These are phyloP conservation scores for Heteromurus nitidus DNA, from an alignment of 2,888 invertebrate genomes.

Conservation along the genomic window DNA sequence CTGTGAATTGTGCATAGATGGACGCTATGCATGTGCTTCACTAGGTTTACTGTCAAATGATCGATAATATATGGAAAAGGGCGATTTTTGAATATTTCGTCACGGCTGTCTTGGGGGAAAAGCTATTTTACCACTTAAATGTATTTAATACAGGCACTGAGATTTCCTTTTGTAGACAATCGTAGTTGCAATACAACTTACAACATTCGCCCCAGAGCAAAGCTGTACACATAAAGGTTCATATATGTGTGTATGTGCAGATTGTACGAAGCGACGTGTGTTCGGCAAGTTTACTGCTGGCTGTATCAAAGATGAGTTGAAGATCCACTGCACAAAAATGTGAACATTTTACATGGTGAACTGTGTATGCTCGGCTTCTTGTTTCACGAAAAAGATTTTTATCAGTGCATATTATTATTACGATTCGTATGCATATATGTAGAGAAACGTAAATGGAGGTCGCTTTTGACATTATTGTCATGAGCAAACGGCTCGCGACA, in stretches of 20 bases:
- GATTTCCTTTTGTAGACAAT: slow-evolving; percentile 62
- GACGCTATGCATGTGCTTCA: slow-evolving; percentile 50
- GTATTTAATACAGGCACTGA: slow-evolving; percentile 62
- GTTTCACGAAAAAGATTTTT: slow-evolving; percentile 17
- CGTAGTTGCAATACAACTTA: slow-evolving; percentile 23
- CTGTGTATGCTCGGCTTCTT: background rate
- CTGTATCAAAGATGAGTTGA: slow-evolving; percentile 28
- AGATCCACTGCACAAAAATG: slow-evolving; percentile 13
- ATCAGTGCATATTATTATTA: slow-evolving; percentile 18
- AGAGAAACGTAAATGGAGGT: background rate
- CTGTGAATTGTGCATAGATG: slow-evolving; percentile 18
- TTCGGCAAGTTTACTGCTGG: slow-evolving; percentile 41
- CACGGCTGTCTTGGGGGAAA: slow-evolving; percentile 70
- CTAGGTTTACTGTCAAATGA: slow-evolving; percentile 63
- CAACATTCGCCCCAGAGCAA: background rate
- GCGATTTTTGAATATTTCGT: slow-evolving; percentile 69
- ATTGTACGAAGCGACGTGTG: slow-evolving; percentile 53
- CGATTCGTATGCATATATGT: background rate
- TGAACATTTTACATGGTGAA: too few relatives aligned
- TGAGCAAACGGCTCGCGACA: slow-evolving; percentile 70
- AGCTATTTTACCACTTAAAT: slow-evolving; percentile 66
- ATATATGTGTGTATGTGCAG: too few relatives aligned
- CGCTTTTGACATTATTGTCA: slow-evolving; percentile 29
- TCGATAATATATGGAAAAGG: slow-evolving; percentile 69
- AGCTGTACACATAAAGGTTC: too few relatives aligned